Base-by-base conservation (phyloP, 2,888 invertebrate species). In the Watsonalla binaria region DNA sequence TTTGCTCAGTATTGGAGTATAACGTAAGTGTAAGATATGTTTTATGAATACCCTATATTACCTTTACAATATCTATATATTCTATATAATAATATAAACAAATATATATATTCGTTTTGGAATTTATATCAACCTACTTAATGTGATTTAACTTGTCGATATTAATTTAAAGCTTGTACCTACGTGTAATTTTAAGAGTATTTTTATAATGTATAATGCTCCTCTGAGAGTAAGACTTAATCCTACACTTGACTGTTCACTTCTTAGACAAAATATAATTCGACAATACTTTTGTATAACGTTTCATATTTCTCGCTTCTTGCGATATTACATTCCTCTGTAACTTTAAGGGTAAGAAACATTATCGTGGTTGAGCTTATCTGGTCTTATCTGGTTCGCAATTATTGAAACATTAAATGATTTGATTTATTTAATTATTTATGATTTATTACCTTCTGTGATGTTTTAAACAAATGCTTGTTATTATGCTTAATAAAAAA, bases 281-380 rank as follows among this genome's bases (percentile, higher is more conserved):
- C 69, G 82, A 83, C 82, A 84, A 84, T 84, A 84, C 78, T 81
- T 79, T 78, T 78, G 62, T 74, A 76, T 72, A 64, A 69, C 69
- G 70, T 74, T 76, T 70, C 70, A 64, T 69, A 72, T 54, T 70
- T 62, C 62, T 70, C 64, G 70, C 66, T 63, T 61, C 46, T 54
- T 59, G 67, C 65, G 62, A 66, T 54, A 47, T 60, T 33, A 58
- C 57, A 57, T 56, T 65, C 61, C 72, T 67, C 59, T 62, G 54
- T 64, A 71, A 66, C 49, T 72, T 66, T 70, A 69, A 66, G 69
- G 55, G 69, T 57, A 58, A 59, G 68, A 69, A 56, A 70, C 47
- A 13, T 68, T 61, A 62, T 66, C 63, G 63, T 72, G 66, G 62
- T 72, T 70, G 75, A 76, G 74, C 75, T 77, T 75, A 72, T 58